Conservation (phyloP, 1,140 invertebrate species). For the Camponotus vicinus region DNA sequence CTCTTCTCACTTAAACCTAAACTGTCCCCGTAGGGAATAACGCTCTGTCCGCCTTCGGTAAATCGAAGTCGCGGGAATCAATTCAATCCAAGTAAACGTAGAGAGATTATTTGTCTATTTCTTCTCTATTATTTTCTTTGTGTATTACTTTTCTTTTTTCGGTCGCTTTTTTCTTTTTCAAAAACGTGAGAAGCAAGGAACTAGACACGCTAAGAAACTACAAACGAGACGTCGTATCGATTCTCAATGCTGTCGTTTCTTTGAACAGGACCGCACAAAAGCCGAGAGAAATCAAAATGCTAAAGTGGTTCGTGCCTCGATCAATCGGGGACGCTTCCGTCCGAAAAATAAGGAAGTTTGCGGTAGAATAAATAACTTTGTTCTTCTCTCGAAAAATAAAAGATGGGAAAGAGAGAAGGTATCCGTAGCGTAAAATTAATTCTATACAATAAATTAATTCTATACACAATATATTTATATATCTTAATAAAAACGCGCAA, state of each 20-base stretch:
- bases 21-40: conserved; percentile 4
- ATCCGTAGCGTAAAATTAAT: not conserved
- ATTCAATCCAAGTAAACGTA: conserved; percentile 30
- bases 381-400: not conserved
- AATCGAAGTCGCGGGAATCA: conserved; percentile 32
- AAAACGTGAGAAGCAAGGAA: conserved; percentile 7
- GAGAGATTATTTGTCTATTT: conserved; percentile 36
- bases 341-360: conserved; percentile 27
- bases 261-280: conserved; percentile 49
- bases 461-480: not conserved
- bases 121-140: not conserved
- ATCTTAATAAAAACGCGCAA: not conserved
- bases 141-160: not conserved
- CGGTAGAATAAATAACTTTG: conserved; percentile 33
- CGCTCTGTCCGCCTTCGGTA: not conserved
- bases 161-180: not conserved
- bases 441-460: not conserved
- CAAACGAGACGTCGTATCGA: conserved; percentile 54
- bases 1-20: not conserved
- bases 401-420: not conserved
- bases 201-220: conserved; percentile 32
- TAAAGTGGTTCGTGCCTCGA: conserved; percentile 39
- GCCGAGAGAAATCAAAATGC: conserved; percentile 49
- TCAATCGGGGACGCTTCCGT: conserved; percentile 8
- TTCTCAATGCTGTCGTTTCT: conserved; percentile 43